A percentile compares a stretch with the other conserved stretches of the same genome.
Conservation (phyloP, 2,888 invertebrate genomes). For the Holacanthella duospinosa region DNA sequence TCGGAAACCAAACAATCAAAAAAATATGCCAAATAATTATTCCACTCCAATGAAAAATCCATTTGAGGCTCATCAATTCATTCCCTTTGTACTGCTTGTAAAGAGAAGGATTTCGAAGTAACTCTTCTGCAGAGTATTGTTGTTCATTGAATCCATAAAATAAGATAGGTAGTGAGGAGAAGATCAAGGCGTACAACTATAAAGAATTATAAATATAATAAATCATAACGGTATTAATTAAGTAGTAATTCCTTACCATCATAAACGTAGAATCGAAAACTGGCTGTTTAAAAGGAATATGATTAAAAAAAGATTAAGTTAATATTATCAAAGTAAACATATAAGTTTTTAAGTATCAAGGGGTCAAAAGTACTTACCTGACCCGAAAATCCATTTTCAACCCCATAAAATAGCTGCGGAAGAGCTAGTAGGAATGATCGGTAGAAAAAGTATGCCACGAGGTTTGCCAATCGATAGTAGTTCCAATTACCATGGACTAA, state of each 20-base stretch:
- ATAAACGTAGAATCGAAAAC: slow-evolving; percentile 65
- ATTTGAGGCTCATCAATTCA: slow-evolving; percentile 51
- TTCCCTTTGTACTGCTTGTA: slow-evolving; percentile 57
- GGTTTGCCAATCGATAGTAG: slow-evolving; percentile 59
- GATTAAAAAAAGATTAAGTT: too few species aligned
- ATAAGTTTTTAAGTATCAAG: too few species aligned
- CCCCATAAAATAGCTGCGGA: slow-evolving; percentile 48
- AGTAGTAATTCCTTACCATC: too few species aligned
- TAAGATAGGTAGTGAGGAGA: slow-evolving; percentile 63
- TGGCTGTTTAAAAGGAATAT: too few species aligned
- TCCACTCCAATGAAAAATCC: slow-evolving; percentile 52
- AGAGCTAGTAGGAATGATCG: slow-evolving; percentile 68
- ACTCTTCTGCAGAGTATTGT: slow-evolving; percentile 49
- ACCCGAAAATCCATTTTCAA: slow-evolving; percentile 44
- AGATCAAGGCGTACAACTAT: slow-evolving; percentile 64
- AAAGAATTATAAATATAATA: too few species aligned
- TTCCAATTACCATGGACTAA: slow-evolving; percentile 77
- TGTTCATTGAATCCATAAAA: slow-evolving; percentile 66
- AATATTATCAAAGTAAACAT: too few species aligned
- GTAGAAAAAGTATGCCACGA: slow-evolving; percentile 76
- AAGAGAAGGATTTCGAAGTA: slow-evolving; percentile 54
- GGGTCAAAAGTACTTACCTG: slow-evolving; percentile 42
- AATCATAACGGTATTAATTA: too few species aligned
- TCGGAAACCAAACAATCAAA: slow-evolving; percentile 51
- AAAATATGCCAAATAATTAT: slow-evolving; percentile 54